Conservation (phyloP, 2,113 vertebrate genomes). For the Pseudopodoces humilis region DNA sequence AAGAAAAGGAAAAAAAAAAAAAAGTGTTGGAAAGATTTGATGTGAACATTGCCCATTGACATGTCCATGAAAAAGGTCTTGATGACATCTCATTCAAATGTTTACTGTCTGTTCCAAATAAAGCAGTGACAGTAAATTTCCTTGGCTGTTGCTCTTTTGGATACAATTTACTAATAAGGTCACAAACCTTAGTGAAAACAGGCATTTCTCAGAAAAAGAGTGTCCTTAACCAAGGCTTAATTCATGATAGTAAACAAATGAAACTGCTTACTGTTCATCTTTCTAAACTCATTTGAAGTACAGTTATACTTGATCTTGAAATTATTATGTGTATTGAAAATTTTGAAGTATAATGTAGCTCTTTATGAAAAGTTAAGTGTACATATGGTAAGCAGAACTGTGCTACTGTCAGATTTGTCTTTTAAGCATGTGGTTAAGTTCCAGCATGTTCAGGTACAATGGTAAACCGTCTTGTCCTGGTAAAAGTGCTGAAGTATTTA, state of each 20-base stretch:
- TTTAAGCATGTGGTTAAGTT: not conserved
- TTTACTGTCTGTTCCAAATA: not conserved
- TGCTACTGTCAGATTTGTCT: not conserved
- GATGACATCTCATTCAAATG: not conserved
- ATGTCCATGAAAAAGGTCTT: not conserved
- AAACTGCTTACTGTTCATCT: not conserved
- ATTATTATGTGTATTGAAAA: not conserved
- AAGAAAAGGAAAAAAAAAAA: not conserved
- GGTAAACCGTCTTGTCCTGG: not conserved
- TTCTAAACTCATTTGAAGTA: not conserved
- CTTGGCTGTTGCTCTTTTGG: not conserved
- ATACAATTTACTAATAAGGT: not conserved
- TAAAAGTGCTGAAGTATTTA: constrained; percentile 23
- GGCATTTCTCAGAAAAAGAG: not conserved
- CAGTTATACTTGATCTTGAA: not conserved
- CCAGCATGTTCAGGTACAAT: not conserved
- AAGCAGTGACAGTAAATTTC: not conserved
- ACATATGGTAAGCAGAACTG: accelerated
- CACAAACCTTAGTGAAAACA: not conserved
- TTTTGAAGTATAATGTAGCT: not conserved
- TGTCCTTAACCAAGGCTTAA: not conserved
- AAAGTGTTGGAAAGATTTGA: not conserved
- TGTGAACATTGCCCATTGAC: not conserved
- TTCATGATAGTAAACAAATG: not conserved
- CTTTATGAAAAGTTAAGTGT: not conserved